These are phyloP conservation scores for Nibea albiflora DNA, from an alignment of 2,113 vertebrate genomes.

Conservation along the genomic window DNA sequence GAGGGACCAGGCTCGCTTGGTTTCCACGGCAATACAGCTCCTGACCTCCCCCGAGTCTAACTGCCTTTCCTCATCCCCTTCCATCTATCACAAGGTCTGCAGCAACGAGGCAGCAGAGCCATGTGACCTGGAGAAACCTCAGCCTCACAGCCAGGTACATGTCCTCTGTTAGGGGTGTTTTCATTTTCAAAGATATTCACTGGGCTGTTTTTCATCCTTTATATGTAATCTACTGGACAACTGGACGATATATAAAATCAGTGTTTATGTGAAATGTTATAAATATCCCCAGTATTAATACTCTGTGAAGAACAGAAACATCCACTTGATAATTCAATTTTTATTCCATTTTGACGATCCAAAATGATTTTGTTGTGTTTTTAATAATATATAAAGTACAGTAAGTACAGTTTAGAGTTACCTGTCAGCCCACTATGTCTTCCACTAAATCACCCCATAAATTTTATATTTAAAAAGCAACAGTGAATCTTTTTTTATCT, in stretches of 20 bases:
- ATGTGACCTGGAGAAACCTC: constrained; percentile 86
- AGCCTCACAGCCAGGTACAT: constrained; percentile 72
- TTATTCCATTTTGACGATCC: too few species aligned
- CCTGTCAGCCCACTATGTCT: neutral
- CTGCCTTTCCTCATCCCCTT: constrained; percentile 84
- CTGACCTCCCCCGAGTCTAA: constrained; percentile 91
- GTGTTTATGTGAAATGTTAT: neutral
- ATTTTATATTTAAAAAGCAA: too few species aligned
- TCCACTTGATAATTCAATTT: too few species aligned
- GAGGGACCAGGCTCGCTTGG: constrained; percentile 90
- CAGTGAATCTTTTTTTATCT: neutral
- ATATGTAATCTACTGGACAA: neutral
- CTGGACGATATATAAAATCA: neutral
- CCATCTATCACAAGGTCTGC: constrained; percentile 87
- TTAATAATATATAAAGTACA: too few species aligned
- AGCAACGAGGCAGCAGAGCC: constrained; percentile 86
- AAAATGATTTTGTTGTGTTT: neutral
- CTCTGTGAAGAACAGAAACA: neutral
- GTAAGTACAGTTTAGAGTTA: too few species aligned
- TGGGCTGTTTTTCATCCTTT: neutral
- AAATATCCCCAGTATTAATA: too few species aligned
- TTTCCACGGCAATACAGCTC: constrained; percentile 93
- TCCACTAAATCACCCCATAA: neutral
- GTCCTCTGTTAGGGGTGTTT: neutral
- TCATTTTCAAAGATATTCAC: neutral